Evolutionary conservation across 2,888 invertebrate genomes (phyloP).

Genomic region (Trissonchulus sp.): DNA sequence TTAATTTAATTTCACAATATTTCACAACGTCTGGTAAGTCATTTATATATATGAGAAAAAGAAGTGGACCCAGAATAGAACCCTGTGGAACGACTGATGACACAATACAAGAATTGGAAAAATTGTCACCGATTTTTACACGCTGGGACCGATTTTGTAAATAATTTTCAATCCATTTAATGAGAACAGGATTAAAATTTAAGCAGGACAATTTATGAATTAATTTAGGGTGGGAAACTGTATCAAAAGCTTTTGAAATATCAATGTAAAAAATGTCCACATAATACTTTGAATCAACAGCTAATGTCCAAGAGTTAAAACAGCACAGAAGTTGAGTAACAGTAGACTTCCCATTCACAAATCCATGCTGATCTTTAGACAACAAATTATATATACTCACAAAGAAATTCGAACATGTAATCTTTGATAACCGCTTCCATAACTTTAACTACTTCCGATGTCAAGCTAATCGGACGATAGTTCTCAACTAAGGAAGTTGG

Average conservation of each 20-base stretch:
- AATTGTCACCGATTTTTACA: background rate
- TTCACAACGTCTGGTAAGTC: constrained; percentile 8
- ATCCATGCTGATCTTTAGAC: background rate
- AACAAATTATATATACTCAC: too few species aligned
- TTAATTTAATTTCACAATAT: too few species aligned
- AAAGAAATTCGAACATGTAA: too few species aligned
- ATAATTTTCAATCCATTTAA: background rate
- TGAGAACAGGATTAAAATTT: background rate
- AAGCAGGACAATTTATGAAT: background rate
- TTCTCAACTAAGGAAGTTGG: too few species aligned
- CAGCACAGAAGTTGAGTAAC: background rate
- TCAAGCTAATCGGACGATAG: too few species aligned
- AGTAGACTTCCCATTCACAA: background rate
- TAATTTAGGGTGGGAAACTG: constrained; percentile 5
- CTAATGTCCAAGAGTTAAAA: background rate
- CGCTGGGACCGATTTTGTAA: constrained; percentile 5
- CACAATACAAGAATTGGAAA: background rate
- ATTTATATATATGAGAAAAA: constrained; percentile 2
- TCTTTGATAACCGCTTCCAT: too few species aligned
- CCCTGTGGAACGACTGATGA: background rate
- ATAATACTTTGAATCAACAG: background rate
- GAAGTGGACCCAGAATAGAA: too few species aligned
- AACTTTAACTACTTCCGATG: too few species aligned
- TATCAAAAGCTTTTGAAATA: background rate
- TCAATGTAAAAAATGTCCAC: background rate